Evolutionary conservation across 1,140 invertebrate species (phyloP), one percentile per base, ranked within the genome.

Genomic region (Drosophila watanabei): DNA sequence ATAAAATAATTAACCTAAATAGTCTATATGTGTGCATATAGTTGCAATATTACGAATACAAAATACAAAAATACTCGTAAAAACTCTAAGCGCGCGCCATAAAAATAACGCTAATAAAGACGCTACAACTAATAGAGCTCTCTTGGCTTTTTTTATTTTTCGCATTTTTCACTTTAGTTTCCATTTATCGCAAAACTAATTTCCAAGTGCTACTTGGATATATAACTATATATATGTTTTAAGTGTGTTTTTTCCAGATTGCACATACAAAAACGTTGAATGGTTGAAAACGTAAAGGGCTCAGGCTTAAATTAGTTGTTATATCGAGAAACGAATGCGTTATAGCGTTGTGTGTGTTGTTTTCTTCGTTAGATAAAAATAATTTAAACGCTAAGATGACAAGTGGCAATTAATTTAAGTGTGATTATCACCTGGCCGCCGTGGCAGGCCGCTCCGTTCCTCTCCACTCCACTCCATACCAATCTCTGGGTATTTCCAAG

Each of bases 351-450:
- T 72, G 20, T 69, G 56, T 43, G 2, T 14, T 59, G 48, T 35
- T 65, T 80, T 64, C 48, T 81, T 68, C 69, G 77, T 89, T 75
- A 82, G 87, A 80, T 91, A 91, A 82, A 90, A 90, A 91, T 91
- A 91, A 86, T 86, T 91, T 90, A 90, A 87, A 65, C 72, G 86
- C 87, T 91, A 90, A 90, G 80, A 91, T 90, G 86, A 90, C 86
- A 90, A 90, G 86, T 90, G 86, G 87, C 86, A 90, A 90, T 90
- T 90, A 90, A 90, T 90, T 90, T 90, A 90, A 87, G 79, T 91
- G 87, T 90, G 86, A 90, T 90, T 90, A 90, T 90, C 86, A 90
- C 86, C 79, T 90, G 79, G 79, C 79, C 68, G 71, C 86, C 65
- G 56, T 81, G 73, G 83, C 79, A 82, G 70, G 70, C 76, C 58